Evolutionary conservation across 2,113 vertebrate species (phyloP), one percentile per base, ranked within the genome.

Genomic region (Ictalurus furcatus): DNA sequence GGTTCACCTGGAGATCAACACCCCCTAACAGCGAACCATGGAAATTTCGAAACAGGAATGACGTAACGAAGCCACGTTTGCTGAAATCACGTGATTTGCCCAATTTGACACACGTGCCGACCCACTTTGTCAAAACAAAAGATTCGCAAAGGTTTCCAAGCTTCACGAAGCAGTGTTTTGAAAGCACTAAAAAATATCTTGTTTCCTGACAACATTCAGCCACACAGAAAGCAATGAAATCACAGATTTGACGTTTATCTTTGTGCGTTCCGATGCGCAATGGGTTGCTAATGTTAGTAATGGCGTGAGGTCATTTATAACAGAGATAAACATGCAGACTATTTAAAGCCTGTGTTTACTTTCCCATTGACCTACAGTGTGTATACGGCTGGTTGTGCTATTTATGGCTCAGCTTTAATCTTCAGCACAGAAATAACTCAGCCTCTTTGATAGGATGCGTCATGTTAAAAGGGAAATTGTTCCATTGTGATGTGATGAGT

Each of bases 391-490:
- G 14, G 52, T 6, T 58, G 78, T 30, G 28, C 78, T 81, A 81
- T 81, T 81, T 58, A 17, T 56, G 78, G 78, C 78, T 30, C 52
- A 19, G 78, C 28, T 81, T 81, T 81, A 58, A 81, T 81, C 78
- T 81, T 19, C 78, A 56, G 78, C 28, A 56, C 78, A 34, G 78
- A 81, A 56, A 30, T 56, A 58, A 58, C 28, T 34, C 16, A 1
- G 52, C 52, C 78, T 81, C 28, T 56, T 56, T 56, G 52, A 81
- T 19, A 81, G 78, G 78, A 81, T 58, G 52, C 52, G 52, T 54
- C 78, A 81, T 16, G 78, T 81, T 81, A 56, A 81, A 56, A 58
- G 78, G 78, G 52, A 81, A 81, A n/a, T 81, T 81, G 52, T 81
- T 81, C 78, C 78, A 58, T 44, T 52, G 74, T 48, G 23, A 52